A percentile compares a stretch with the other conserved stretches of the same genome.
Evolutionary conservation across 2,888 invertebrate genomes (phyloP).

Genomic region (Drosophila birchii): DNA sequence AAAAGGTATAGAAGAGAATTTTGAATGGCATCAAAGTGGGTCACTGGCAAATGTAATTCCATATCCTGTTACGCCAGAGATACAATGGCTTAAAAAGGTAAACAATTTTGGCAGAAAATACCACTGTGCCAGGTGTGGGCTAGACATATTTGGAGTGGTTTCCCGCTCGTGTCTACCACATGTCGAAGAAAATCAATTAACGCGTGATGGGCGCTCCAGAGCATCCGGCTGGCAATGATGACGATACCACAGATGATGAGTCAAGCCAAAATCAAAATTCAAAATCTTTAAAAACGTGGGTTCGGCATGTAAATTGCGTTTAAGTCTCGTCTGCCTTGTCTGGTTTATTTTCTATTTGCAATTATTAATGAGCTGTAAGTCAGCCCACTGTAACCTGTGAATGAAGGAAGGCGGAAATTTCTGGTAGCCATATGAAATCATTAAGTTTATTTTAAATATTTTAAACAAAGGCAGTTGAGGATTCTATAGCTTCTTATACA

Average conservation of each 20-base stretch:
- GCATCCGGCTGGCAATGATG: conserved; percentile 32
- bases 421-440: neutral
- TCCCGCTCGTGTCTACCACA: conserved; percentile 8
- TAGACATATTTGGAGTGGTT: conserved; percentile 13
- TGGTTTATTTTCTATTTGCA: neutral
- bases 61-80: conserved; percentile 26
- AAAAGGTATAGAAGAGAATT: conserved; percentile 39
- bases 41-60: conserved; percentile 15
- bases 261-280: conserved; percentile 15
- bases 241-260: conserved; percentile 23
- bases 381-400: conserved; percentile 19
- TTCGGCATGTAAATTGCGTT: conserved; percentile 41
- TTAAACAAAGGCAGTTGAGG: neutral
- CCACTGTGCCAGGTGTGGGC: conserved; percentile 11
- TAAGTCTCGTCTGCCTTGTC: conserved; percentile 26
- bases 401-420: conserved; percentile 8
- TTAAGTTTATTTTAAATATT: neutral
- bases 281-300: conserved; percentile 31
- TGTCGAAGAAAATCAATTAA: conserved; percentile 36
- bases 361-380: conserved; percentile 23
- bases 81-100: neutral
- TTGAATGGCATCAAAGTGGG: conserved; percentile 46
- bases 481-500: too few species aligned
- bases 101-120: neutral
- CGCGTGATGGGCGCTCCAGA: conserved; percentile 8